These are phyloP conservation scores for Ahaetulla prasina DNA, from an alignment of 2,113 vertebrate genomes.

Conservation along the genomic window DNA sequence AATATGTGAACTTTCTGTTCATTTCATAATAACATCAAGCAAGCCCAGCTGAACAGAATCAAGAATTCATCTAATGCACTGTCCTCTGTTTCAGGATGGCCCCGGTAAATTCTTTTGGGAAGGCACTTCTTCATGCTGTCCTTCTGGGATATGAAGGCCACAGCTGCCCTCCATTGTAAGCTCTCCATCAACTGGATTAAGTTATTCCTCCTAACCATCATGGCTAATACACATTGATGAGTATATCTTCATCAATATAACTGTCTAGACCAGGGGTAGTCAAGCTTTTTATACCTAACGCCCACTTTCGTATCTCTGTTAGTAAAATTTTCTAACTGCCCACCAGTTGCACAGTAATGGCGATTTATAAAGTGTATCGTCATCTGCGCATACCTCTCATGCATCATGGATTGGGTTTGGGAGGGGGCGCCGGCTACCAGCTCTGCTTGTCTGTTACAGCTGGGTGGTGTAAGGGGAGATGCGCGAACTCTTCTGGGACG, in stretches of 20 bases:
- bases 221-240: background rate
- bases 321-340: too few species aligned
- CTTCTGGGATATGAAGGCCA: background rate
- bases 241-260: background rate
- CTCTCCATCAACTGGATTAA: background rate
- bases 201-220: background rate
- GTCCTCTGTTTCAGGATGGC: background rate
- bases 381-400: too few species aligned
- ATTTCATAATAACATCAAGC: background rate
- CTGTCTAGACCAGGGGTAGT: background rate
- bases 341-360: too few species aligned
- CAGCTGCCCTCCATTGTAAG: background rate
- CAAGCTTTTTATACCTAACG: too few species aligned
- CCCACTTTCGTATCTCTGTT: too few species aligned
- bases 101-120: background rate
- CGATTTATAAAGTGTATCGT: too few species aligned
- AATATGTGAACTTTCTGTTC: background rate
- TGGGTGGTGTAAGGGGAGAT: too few species aligned
- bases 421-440: too few species aligned
- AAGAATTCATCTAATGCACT: background rate
- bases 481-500: too few species aligned
- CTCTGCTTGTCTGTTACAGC: too few species aligned
- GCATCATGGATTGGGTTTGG: too few species aligned
- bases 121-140: background rate
- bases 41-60: background rate